Evolutionary conservation across 2,888 invertebrate species (phyloP), one percentile per base, ranked within the genome.

Genomic region (Agriopis marginaria): DNA sequence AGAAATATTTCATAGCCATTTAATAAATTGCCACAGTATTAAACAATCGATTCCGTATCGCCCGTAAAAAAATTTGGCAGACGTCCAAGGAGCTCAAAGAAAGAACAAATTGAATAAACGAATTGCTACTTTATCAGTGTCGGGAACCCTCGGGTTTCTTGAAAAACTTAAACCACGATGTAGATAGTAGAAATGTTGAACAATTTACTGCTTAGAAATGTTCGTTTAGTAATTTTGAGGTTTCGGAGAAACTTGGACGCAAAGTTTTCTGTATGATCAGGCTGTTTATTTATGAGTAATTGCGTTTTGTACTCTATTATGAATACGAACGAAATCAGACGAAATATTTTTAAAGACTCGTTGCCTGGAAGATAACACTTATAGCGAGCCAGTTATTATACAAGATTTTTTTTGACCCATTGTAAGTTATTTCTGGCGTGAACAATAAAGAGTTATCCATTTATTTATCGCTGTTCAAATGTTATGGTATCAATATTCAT

Each of bases 31-130:
- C 50, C 64, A 73, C 77, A 75, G 75, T 74, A 77, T 73, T 72
- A 73, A 74, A 65, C 75, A 74, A 79, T 77, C 71, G 71, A 76
- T 79, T 71, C 70, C 76, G 76, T 80, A 75, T 75, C 54, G 70
- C 73, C 79, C 78, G 81, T 81, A 79, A 78, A 81, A 80, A 82
- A 76, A 74, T 82, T 84, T 88, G 87, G 87, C 86, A 58, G 44
- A 47, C 67, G 63, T 80, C 86, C 87, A 86, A 78, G 66, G 63
- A 75, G 75, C 71, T 71, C 78, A 73, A 66, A 68, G 68, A 73
- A 68, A 77, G 75, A 79, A 80, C 83, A 83, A 84, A 86, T 86
- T 82, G 81, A 82, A 86, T 85, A 80, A 83, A 84, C 77, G 81
- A 79, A 83, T 82, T 72, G 73, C 78, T 76, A 78, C 81, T 86